Conservation (phyloP, 2,113 vertebrate species). For the Charadrius vociferus region DNA sequence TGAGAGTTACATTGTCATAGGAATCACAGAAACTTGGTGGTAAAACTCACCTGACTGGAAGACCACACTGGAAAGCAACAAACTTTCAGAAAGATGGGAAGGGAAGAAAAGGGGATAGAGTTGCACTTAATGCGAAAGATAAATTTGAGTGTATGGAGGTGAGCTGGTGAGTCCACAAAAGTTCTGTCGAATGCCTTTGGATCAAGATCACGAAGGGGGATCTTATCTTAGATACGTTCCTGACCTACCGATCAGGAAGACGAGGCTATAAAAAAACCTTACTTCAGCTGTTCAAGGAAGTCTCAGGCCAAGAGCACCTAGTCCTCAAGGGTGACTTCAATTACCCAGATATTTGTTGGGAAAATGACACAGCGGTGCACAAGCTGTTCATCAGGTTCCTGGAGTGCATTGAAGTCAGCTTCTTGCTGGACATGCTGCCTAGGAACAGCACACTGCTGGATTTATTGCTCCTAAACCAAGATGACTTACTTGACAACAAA, state of each 20-base stretch:
- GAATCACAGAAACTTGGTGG: neutral
- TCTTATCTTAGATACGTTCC: neutral
- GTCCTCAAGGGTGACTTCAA: neutral
- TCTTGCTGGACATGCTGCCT: neutral
- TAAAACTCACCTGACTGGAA: neutral
- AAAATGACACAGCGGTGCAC: neutral
- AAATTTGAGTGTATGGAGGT: neutral
- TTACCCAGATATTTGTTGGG: neutral
- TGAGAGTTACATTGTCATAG: neutral
- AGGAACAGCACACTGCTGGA: neutral
- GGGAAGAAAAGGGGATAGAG: neutral
- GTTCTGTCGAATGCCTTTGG: neutral
- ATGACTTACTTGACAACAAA: neutral
- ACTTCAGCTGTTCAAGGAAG: neutral
- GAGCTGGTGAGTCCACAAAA: neutral
- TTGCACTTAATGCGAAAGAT: neutral
- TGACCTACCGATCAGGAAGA: neutral
- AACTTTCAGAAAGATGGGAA: neutral
- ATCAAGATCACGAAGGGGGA: neutral
- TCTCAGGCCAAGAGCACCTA: neutral
- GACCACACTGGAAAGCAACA: neutral
- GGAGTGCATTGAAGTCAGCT: neutral
- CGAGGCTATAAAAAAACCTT: neutral
- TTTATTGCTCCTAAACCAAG: neutral
- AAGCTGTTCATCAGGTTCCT: neutral